Conservation (phyloP, 2,113 vertebrate genomes). For the Cyprinus carpio region DNA sequence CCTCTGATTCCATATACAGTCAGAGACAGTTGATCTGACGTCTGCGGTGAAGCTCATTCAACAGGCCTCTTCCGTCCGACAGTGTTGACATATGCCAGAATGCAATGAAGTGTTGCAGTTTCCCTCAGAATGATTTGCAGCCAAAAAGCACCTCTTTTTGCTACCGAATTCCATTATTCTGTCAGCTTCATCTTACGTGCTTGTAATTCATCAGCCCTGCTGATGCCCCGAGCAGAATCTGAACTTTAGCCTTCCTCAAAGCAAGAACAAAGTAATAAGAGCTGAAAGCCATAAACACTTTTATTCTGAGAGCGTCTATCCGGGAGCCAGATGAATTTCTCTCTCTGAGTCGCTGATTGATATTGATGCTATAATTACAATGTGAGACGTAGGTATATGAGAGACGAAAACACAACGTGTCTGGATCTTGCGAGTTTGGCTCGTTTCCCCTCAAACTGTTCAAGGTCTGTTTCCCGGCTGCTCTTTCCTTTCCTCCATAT, state of each 20-base stretch:
- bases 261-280: slow-evolving; percentile 14
- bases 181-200: slow-evolving; percentile 23
- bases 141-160: slow-evolving; percentile 24
- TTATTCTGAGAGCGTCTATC: slow-evolving; percentile 37
- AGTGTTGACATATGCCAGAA: slow-evolving; percentile 49
- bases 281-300: slow-evolving; percentile 38
- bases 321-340: slow-evolving; percentile 5
- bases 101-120: slow-evolving; percentile 42
- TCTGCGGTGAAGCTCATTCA: slow-evolving; percentile 16
- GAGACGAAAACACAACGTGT: slow-evolving; percentile 20
- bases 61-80: slow-evolving; percentile 24
- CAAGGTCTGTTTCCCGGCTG: slow-evolving; percentile 37
- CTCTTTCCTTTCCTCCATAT: slow-evolving; percentile 35
- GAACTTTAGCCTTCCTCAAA: slow-evolving; percentile 10
- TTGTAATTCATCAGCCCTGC: slow-evolving; percentile 6
- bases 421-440: slow-evolving; percentile 14
- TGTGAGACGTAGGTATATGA: neutral
- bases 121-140: slow-evolving; percentile 23
- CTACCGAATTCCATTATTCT: slow-evolving; percentile 38
- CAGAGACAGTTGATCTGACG: slow-evolving; percentile 29
- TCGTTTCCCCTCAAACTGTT: slow-evolving; percentile 11
- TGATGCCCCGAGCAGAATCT: neutral
- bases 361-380: slow-evolving; percentile 45
- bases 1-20: neutral
- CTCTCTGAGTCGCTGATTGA: slow-evolving; percentile 3